These are phyloP conservation scores for Villa cingulata DNA, from an alignment of 2,888 invertebrate species.

Conservation along the genomic window DNA sequence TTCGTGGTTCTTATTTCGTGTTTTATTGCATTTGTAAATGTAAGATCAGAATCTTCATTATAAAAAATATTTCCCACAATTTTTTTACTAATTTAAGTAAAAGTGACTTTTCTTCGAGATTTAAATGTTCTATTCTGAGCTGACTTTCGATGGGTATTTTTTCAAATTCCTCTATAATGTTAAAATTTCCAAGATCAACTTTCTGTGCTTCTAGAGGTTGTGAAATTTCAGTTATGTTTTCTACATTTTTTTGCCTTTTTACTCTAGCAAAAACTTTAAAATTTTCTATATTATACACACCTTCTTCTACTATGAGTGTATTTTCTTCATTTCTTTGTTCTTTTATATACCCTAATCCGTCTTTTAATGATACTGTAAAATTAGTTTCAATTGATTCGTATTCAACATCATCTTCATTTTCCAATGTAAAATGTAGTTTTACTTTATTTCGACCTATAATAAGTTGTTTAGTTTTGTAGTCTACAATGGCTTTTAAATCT, in stretches of 20 bases:
- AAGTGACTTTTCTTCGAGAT: neutral
- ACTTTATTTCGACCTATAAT: too few relatives aligned
- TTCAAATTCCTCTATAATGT: neutral
- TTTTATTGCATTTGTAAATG: conserved; percentile 3
- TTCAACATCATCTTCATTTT: neutral
- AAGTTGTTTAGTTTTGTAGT: neutral
- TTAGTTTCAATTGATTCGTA: too few relatives aligned
- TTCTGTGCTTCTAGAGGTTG: neutral
- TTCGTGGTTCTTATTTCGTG: conserved; percentile 1
- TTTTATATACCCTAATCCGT: neutral
- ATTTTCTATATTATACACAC: neutral
- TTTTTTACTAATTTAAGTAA: neutral
- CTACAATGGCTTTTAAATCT: neutral
- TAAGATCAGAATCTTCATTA: neutral
- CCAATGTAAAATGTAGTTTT: too few relatives aligned
- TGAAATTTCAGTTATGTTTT: neutral
- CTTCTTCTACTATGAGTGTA: neutral
- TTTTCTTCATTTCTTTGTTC: neutral
- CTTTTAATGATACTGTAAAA: neutral
- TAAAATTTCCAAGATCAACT: neutral
- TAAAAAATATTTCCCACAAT: neutral
- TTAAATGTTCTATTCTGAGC: conserved; percentile 3
- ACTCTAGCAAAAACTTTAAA: neutral
- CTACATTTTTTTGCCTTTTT: neutral
- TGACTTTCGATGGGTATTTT: neutral